Evolutionary conservation across 2,113 vertebrate genomes (phyloP).

Genomic region (Petrocephalus zakoni): DNA sequence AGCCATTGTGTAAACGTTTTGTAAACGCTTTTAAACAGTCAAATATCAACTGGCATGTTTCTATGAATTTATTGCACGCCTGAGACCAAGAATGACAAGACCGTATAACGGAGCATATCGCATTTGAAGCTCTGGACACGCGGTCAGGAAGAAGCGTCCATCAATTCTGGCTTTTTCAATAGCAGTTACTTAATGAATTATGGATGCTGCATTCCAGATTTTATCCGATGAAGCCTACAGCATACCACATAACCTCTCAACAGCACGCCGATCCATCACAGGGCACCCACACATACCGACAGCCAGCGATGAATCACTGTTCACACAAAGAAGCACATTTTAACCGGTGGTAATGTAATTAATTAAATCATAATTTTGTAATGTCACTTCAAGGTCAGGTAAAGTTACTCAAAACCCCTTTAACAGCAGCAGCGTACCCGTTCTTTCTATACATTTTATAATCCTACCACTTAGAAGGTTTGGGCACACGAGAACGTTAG

Average conservation of each 20-base stretch:
- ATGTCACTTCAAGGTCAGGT: background rate
- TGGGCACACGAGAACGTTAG: background rate
- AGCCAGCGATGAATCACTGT: background rate
- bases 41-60: background rate
- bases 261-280: background rate
- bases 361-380: background rate
- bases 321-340: background rate
- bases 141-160: background rate
- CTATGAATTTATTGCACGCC: background rate
- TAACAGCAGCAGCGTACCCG: background rate
- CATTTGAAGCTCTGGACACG: background rate
- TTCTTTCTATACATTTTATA: background rate
- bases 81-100: background rate
- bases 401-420: background rate
- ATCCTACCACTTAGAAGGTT: background rate
- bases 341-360: background rate
- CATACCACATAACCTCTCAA: background rate
- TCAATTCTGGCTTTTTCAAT: background rate
- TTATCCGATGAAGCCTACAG: background rate
- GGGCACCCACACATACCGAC: background rate
- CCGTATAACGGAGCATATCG: background rate
- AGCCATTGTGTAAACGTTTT: background rate
- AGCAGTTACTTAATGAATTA: background rate
- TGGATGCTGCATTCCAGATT: background rate
- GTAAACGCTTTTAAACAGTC: background rate